Evolutionary conservation across 2,888 invertebrate genomes (phyloP).

Genomic region (Meta bourneti): DNA sequence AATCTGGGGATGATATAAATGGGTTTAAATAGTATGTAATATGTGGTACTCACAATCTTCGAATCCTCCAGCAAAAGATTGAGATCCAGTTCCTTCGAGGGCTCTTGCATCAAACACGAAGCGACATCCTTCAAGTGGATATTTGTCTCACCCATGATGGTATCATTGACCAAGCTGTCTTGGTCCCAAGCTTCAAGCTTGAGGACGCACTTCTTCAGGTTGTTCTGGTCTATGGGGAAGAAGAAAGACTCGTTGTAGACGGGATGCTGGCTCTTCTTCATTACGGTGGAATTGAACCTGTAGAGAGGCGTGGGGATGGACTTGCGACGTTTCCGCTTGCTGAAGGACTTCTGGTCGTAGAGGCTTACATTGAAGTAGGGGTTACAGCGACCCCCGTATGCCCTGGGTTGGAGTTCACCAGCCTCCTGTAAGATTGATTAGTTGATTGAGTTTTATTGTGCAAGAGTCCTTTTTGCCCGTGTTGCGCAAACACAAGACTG

Average conservation of each 20-base stretch:
- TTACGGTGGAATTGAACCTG: constrained; percentile 43
- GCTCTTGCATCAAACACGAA: constrained; percentile 42
- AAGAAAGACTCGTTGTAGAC: constrained; percentile 66
- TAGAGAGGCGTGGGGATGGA: constrained; percentile 8
- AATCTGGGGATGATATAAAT: too few species aligned
- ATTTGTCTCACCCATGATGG: constrained; percentile 46
- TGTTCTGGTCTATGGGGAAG: constrained; percentile 52
- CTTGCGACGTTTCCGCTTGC: constrained; percentile 41
- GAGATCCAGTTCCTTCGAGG: constrained; percentile 62
- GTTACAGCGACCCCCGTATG: constrained; percentile 62
- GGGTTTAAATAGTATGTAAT: too few species aligned
- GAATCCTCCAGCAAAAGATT: constrained; percentile 64
- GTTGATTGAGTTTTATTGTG: too few species aligned
- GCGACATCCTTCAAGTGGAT: constrained; percentile 60
- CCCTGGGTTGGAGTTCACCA: constrained; percentile 29
- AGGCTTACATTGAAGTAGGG: constrained; percentile 58
- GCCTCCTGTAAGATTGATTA: constrained; percentile 52
- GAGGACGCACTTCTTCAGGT: constrained; percentile 51
- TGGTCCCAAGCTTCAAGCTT: constrained; percentile 68
- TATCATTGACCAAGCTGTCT: constrained; percentile 68
- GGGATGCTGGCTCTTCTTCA: constrained; percentile 63
- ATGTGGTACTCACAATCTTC: constrained; percentile 40
- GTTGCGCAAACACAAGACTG: too few species aligned
- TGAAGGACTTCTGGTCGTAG: constrained; percentile 36
- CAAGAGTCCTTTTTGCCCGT: too few species aligned